A percentile compares a stretch with the other conserved stretches of the same genome.
phyloP scores from a whole-genome alignment of 2,797 vertebrate species.

The Bradypus variegatus region DNA sequence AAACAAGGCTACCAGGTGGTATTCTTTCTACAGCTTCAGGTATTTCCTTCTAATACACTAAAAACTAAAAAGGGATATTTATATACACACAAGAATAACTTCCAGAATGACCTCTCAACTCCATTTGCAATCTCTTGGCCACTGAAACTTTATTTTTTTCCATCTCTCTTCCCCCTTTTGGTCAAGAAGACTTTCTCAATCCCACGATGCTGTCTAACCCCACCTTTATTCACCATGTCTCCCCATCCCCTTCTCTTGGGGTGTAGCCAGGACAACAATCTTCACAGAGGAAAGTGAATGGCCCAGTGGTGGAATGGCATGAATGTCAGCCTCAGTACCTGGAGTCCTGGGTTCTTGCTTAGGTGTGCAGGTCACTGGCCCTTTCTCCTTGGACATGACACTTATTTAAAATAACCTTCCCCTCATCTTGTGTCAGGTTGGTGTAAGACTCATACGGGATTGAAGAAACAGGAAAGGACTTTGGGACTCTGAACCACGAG shows the following conservation, averaged over 20 bases:
- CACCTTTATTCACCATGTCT: background rate
- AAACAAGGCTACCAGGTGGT: no score
- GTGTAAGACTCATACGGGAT: background rate
- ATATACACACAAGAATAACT: no score
- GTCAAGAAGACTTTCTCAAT: no score
- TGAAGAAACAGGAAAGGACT: conserved; percentile 17
- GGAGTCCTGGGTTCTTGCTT: background rate
- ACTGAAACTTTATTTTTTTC: no score
- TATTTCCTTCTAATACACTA: no score
- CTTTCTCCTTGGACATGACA: background rate
- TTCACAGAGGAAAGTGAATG: background rate
- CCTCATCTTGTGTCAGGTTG: background rate
- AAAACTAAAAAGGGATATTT: no score
- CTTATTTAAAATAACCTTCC: background rate
- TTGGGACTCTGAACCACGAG: background rate
- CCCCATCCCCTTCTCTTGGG: background rate
- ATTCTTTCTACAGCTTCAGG: no score
- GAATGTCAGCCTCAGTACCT: background rate
- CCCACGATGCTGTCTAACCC: background rate
- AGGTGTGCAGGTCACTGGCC: background rate
- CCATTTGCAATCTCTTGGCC: no score
- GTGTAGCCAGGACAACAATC: background rate
- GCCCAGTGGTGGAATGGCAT: background rate
- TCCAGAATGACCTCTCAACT: no score
- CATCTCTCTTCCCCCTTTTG: no score